These are phyloP conservation scores for Otis tarda DNA, from an alignment of 2,113 vertebrate species.

Conservation along the genomic window DNA sequence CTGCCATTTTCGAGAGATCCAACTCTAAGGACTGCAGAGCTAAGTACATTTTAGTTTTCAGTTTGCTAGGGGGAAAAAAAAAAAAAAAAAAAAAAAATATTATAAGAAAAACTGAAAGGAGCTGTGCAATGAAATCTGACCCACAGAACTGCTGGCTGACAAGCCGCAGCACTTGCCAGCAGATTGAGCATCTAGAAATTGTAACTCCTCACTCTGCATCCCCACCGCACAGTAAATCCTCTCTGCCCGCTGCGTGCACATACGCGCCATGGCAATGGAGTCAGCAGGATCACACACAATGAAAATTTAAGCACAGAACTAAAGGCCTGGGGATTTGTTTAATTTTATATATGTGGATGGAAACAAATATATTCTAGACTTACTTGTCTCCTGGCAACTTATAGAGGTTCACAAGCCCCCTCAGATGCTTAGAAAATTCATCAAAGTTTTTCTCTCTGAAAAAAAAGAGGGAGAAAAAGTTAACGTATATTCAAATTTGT, in stretches of 20 bases:
- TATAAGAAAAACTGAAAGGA: neutral
- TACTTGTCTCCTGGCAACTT: constrained; percentile 97
- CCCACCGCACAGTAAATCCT: neutral
- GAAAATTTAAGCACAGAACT: neutral
- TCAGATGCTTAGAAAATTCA: constrained; percentile 97
- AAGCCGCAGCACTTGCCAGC: neutral
- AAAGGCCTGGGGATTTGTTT: neutral
- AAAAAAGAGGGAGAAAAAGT: constrained; percentile 8
- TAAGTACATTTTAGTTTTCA: constrained; percentile 98
- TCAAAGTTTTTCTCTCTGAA: constrained; percentile 96
- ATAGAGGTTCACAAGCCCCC: constrained; percentile 95
- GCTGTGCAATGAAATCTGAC: neutral
- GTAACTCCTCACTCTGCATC: neutral
- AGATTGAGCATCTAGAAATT: neutral
- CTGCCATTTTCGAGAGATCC: constrained; percentile 97
- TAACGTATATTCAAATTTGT: neutral
- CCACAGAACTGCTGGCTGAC: neutral
- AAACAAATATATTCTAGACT: constrained; percentile 49
- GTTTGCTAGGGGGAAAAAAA: constrained; percentile 80
- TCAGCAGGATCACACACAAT: neutral
- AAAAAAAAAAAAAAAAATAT: neutral
- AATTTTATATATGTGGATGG: accelerated
- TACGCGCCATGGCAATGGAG: accelerated
- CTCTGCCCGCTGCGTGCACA: neutral
- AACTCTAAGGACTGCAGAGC: constrained; percentile 95